A percentile compares a stretch with the other conserved stretches of the same genome.
Conservation (phyloP, 2,113 vertebrate species). For the Microcebus murinus region DNA sequence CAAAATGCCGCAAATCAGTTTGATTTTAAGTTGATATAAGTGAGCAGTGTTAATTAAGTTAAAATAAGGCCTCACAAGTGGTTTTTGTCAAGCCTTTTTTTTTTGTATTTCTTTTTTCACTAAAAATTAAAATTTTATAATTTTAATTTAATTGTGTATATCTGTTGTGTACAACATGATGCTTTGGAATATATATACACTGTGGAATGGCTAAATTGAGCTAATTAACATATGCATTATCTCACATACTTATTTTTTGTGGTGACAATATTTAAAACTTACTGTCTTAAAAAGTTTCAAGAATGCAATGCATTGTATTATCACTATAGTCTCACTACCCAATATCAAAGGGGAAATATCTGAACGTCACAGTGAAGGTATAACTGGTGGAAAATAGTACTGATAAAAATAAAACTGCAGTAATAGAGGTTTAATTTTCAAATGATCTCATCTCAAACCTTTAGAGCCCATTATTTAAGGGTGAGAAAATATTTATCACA, state of each 20-base stretch:
- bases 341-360: background rate
- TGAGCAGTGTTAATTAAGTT: background rate
- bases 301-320: background rate
- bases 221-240: background rate
- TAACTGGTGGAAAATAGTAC: background rate
- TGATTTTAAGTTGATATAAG: background rate
- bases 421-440: slow-evolving; percentile 29
- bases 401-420: slow-evolving; percentile 31
- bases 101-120: background rate
- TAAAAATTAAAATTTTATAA: background rate
- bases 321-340: background rate
- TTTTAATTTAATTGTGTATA: background rate
- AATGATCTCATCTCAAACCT: background rate
- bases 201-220: background rate
- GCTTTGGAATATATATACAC: background rate
- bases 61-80: background rate
- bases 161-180: background rate
- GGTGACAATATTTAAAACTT: background rate
- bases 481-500: slow-evolving; percentile 38
- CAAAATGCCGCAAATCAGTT: background rate
- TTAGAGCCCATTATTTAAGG: background rate
- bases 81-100: background rate
- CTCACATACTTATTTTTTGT: background rate
- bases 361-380: background rate
- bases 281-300: background rate